Evolutionary conservation across 1,140 invertebrate genomes (phyloP), one percentile per base, ranked within the genome.

Genomic region (Yoshiicerus persimilis): DNA sequence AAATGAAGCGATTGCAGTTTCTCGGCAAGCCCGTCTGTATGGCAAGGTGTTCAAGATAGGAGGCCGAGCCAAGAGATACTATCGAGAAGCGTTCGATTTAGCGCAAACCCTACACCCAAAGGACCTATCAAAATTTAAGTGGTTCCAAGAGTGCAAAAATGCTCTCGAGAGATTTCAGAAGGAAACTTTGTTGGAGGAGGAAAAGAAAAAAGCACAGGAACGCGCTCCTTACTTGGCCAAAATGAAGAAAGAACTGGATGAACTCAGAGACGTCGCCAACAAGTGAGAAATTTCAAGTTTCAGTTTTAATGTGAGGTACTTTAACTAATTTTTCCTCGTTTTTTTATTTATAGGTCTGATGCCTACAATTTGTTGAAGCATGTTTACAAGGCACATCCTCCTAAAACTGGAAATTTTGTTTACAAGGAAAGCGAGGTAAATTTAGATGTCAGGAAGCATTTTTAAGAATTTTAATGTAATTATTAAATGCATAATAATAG

Each of bases 11-110:
- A 13, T 85, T 64, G 77, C 80, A 0, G 13, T 84, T 5, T 75
- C 80, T n/a, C 39, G 87, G 16, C 39, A 27, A 8, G 87, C 23
- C n/a, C 32, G 87, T 23, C 0, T 85, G 4, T 88, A 62, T 39
- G 5, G 85, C 41, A 88, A 84, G n/a, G 36, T 88, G 2, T 85
- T 88, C 5, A 88, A 88, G 34, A 36, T 84, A 0, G 9, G 16
- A 30, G 13, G 36, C 11, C 30, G 84, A 32, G 87, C 87, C 10
- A n/a, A 88, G 2, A 20, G 20, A 32, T 84, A 84, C 20, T 88
- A 88, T 36, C 80, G 87, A n/a, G 13, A 36, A 25, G 87, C 87
- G 4, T 85, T 88, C n/a, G 80, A 88, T 36, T 30, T 88, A 30
- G 87, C 39, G 6, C 87, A 85, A 25, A 25, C 30, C 4, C 39